Evolutionary conservation across 2,797 vertebrate species (phyloP).

Genomic region (Cirrhinus molitorella): DNA sequence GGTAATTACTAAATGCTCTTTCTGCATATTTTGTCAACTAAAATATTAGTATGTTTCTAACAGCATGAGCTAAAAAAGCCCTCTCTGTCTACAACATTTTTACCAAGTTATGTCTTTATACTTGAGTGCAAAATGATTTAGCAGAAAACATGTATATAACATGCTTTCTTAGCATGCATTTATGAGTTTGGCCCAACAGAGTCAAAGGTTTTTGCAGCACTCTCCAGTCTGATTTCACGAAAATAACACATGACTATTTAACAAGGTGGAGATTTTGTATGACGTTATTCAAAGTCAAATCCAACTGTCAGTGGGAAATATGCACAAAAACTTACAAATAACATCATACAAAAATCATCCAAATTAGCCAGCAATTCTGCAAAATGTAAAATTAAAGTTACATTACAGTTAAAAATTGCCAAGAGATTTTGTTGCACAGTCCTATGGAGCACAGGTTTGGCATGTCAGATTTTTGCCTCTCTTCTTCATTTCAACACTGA

Average conservation of each 20-base stretch:
- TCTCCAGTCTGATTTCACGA: not conserved
- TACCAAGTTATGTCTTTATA: not conserved
- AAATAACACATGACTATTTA: not conserved
- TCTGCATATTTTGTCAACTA: not conserved
- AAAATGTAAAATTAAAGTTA: not conserved
- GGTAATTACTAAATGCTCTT: not conserved
- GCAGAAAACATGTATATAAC: not conserved
- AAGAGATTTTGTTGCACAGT: not conserved
- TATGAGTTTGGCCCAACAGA: not conserved
- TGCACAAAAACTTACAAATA: not conserved
- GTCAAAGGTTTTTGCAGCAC: not conserved
- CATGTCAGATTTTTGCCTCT: not conserved
- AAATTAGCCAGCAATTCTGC: not conserved
- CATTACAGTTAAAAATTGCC: no score
- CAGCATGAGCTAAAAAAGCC: not conserved
- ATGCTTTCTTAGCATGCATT: not conserved
- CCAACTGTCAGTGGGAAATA: not conserved
- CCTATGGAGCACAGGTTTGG: not conserved
- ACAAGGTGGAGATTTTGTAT: not conserved
- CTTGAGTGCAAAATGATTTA: not conserved
- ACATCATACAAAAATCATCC: not conserved
- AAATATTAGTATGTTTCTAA: conserved; percentile 8
- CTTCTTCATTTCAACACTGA: not conserved
- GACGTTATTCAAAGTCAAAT: not conserved
- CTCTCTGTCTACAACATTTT: not conserved